Evolutionary conservation across 2,888 invertebrate genomes (phyloP).

Genomic region (Leptinotarsa tumamoca): DNA sequence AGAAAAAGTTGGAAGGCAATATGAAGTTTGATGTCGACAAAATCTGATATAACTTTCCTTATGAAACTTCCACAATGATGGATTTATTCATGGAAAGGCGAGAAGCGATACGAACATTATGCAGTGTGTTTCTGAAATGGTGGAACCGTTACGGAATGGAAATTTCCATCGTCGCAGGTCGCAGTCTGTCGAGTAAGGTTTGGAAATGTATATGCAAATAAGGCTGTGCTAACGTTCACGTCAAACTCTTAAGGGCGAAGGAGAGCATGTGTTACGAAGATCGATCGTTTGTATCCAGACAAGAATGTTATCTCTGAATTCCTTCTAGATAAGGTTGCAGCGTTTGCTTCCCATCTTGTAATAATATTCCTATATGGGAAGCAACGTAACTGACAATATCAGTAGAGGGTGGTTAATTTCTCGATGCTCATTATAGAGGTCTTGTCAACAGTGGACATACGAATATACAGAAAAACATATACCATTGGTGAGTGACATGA

Average conservation of each 20-base stretch:
- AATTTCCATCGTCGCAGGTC: constrained; percentile 11
- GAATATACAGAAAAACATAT: too few species aligned
- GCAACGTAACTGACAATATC: too few species aligned
- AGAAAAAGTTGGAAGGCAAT: constrained; percentile 21
- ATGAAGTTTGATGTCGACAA: constrained; percentile 21
- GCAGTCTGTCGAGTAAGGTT: constrained; percentile 3
- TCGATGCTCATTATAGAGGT: too few species aligned
- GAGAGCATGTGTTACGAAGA: constrained; percentile 8
- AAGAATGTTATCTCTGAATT: neutral
- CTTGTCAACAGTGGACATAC: too few species aligned
- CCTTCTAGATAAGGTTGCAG: too few species aligned
- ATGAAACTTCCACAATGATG: constrained; percentile 18
- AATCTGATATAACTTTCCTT: constrained; percentile 24
- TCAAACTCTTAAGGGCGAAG: neutral
- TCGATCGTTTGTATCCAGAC: neutral
- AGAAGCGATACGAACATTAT: constrained; percentile 15
- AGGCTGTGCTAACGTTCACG: constrained; percentile 1
- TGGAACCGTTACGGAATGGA: constrained; percentile 1
- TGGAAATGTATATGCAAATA: constrained; percentile 9
- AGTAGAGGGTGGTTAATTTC: too few species aligned
- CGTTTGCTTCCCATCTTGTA: too few species aligned
- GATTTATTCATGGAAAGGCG: constrained; percentile 16
- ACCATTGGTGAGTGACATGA: too few species aligned
- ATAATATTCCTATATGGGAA: too few species aligned
- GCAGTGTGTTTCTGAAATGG: constrained; percentile 12